Evolutionary conservation across 2,888 invertebrate species (phyloP).

Genomic region (Melolontha melolontha): DNA sequence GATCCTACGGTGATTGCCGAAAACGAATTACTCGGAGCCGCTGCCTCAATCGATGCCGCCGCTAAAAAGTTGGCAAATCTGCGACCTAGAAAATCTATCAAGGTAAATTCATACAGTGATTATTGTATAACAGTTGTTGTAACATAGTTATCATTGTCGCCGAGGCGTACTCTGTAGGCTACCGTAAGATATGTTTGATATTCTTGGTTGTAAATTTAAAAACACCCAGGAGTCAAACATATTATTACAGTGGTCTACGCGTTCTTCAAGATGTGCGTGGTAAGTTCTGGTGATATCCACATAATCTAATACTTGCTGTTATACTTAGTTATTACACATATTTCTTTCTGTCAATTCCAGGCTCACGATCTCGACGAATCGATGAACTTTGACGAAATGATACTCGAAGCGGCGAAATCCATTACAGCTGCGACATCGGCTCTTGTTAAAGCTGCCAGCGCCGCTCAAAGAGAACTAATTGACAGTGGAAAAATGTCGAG

Average conservation of each 20-base stretch:
- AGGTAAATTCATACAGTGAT: conserved; percentile 47
- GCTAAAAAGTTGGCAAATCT: conserved; percentile 94
- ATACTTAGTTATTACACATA: too few relatives aligned
- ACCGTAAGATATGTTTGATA: conserved; percentile 99
- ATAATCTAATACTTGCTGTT: too few relatives aligned
- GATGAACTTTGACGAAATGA: conserved; percentile 99
- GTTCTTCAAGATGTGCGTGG: conserved; percentile 22
- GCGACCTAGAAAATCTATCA: conserved; percentile 76
- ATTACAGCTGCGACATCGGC: conserved; percentile 98
- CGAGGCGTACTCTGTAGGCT: conserved; percentile 56
- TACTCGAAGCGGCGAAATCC: conserved; percentile 96
- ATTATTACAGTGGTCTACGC: conserved; percentile 83
- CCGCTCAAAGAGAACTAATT: conserved; percentile 96
- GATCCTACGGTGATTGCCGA: conserved; percentile 98
- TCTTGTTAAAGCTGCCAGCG: conserved; percentile 94
- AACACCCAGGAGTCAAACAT: conserved; percentile 99
- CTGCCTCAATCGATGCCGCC: conserved; percentile 98
- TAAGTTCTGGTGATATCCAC: neutral
- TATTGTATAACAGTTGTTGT: neutral
- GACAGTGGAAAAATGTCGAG: conserved; percentile 90
- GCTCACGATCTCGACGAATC: conserved; percentile 89
- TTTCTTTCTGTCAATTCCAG: conserved; percentile 48
- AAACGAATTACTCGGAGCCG: conserved; percentile 95
- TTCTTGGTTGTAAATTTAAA: conserved; percentile 96
- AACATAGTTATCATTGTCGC: conserved; percentile 1